Base-by-base conservation (phyloP, 2,888 invertebrate species). In the Plagiodera versicolora region DNA sequence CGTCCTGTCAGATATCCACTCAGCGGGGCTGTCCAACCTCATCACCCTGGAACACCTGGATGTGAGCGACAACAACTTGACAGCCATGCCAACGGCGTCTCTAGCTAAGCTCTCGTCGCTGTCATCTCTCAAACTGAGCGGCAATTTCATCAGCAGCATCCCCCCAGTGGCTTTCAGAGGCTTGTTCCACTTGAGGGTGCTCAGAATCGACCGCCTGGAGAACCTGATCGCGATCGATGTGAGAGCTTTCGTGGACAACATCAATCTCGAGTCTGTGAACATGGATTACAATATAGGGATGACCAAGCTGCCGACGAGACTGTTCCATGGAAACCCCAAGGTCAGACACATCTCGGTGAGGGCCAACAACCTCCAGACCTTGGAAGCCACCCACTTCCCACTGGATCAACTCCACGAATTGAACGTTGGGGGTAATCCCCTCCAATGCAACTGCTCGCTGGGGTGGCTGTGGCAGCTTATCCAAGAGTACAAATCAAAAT, bases 401-500 rank as follows among this genome's bases (percentile, higher is more conserved):
- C 85, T 93, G 71, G 92, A 94, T 75, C 88, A 89, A 70, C 81
- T 94, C 69, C 85, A 87, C 74, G 86, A 86, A 61, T 82, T 94
- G 30, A 87, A 89, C 68, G 83, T 94, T 55, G 90, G 91, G 30
- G 91, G 92, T 28, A 94, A 94, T 81, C 93, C 93, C 0, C 83
- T 94, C 65, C 85, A 87, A 62, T 94, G 94, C 80, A 94, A 94
- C 79, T 94, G 94, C 76, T 92, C 93, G 53, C 81, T 94, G 61
- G 83, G 91, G 64, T 94, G 94, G 94, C 81, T 94, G 46, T 92
- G 92, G 91, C 89, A 89, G 74, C 83, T 93, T 48, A 84, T 83
- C 45, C 78, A 79, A 66, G 75, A 75, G 63, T 69, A 77, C 68
- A 74, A 74, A 61, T 66, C 60, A 30, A 70, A 68, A 59, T 47